phyloP scores from a whole-genome alignment of 2,888 invertebrate species.

The Chymomyza caudatula region DNA sequence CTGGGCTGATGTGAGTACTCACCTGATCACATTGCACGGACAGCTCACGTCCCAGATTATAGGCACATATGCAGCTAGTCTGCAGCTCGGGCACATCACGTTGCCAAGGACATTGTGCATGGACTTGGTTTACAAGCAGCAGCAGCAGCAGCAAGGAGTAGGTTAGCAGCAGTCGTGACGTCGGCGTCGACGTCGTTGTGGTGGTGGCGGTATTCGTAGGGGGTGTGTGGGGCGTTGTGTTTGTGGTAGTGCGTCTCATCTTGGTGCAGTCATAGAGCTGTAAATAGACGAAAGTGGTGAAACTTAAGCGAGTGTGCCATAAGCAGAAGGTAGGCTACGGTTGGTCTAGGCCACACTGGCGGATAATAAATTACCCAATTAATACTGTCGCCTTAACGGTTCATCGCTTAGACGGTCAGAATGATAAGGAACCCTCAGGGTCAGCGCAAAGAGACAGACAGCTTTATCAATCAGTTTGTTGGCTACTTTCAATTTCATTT shows the following conservation, averaged over 20 bases:
- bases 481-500: constrained; percentile 64
- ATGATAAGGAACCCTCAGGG: background rate
- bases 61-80: constrained; percentile 91
- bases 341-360: constrained; percentile 25
- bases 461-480: constrained; percentile 65
- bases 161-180: constrained; percentile 35
- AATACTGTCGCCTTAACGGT: constrained; percentile 31
- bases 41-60: constrained; percentile 89
- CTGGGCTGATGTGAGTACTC: too few species aligned
- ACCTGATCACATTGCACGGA: constrained; percentile 94
- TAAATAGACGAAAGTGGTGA: constrained; percentile 12
- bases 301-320: background rate
- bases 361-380: constrained; percentile 53
- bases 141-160: constrained; percentile 32
- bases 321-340: constrained; percentile 19
- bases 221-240: constrained; percentile 10
- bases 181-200: constrained; percentile 39
- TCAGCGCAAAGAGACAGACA: constrained; percentile 3
- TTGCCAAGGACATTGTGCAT: constrained; percentile 91
- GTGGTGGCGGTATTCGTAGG: constrained; percentile 1
- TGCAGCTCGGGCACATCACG: constrained; percentile 86
- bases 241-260: constrained; percentile 60
- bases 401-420: background rate
- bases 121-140: constrained; percentile 28
- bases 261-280: constrained; percentile 56